Base-by-base conservation (phyloP, 2,888 invertebrate genomes). In the Germaria angustata region DNA sequence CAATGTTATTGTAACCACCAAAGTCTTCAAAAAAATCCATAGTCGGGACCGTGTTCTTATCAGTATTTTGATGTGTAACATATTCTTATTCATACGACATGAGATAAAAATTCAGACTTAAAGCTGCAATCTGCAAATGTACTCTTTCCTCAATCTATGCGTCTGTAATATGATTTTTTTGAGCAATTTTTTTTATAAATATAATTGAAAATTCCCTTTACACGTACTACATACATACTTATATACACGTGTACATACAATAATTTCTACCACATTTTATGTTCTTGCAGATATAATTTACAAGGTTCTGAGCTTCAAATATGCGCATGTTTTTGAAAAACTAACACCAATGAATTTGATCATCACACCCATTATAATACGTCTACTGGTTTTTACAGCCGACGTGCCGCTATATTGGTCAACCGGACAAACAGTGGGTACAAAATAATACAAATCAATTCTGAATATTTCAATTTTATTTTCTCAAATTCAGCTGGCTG, bases 281-380 rank as follows among this genome's bases (percentile, higher is more conserved):
- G 4, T 13, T 13, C 36, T 69, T 77, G 9, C 87, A 93, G 93
- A 90, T 2, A 24, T 88, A 1, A 88, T 92, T n/a, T 92, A 92
- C 0, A 89, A 89, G 11, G 32, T 92, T 6, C 86, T 93, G 5
- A 91, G 92, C 17, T 91, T 92, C 81, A 91, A 91, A 15, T 86
- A 89, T 44, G 87, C 92, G 59, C 92, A 92, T 28, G 93, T 93
- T 0, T 87, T 93, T 44, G 93, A 93, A 72, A 92, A 93, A 75
- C 87, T 94, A 28, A 91, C 93, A 79, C 93, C 93, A 87, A 92
- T 93, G 86, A 89, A 91, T 65, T 89, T 94, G 81, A 87, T 94
- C 84, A 85, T 93, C 55, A 93, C 93, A 88, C 93, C 92, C 0
- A 87, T 91, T 0, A 85, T 92, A 1, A 91, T 92, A 15, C 90